A percentile compares a stretch with the other conserved stretches of the same genome.
Evolutionary conservation across 2,113 vertebrate genomes (phyloP).

Genomic region (Centropristis striata): DNA sequence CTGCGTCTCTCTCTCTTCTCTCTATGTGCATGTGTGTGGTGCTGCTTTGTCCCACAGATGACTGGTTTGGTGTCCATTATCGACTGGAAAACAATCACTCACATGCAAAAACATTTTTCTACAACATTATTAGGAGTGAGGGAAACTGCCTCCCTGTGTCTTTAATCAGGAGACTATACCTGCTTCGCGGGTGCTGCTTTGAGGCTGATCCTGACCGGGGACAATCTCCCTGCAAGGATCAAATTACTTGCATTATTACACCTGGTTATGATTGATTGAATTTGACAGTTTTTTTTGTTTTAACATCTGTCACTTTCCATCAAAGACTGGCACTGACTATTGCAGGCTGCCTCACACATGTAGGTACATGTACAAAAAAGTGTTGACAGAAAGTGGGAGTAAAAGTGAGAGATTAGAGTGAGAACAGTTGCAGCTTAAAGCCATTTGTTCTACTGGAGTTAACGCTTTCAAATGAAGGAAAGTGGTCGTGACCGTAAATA

Average conservation of each 20-base stretch:
- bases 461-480: constrained; percentile 23
- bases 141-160: not conserved
- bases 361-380: not conserved
- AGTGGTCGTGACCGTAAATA: constrained; percentile 41
- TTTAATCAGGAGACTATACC: not conserved
- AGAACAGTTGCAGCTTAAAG: not conserved
- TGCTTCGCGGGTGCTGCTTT: not conserved
- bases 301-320: not conserved
- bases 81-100: not conserved
- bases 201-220: not conserved
- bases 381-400: not conserved
- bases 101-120: constrained; percentile 1
- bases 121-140: not conserved
- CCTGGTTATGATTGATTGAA: not conserved
- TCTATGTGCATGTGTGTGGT: constrained; percentile 1
- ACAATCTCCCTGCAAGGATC: not conserved
- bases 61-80: not conserved
- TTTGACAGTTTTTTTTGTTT: constrained; percentile 4
- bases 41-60: constrained; percentile 19
- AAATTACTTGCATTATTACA: not conserved
- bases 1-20: not conserved
- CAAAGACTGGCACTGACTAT: not conserved
- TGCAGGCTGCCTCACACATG: not conserved
- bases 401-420: not conserved
- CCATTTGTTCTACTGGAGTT: constrained; percentile 37